Percentiles rank a stretch among this genome's conserved stretches.
phyloP scores from a whole-genome alignment of 2,888 invertebrate genomes.

The Malthinus seriepunctatus region DNA sequence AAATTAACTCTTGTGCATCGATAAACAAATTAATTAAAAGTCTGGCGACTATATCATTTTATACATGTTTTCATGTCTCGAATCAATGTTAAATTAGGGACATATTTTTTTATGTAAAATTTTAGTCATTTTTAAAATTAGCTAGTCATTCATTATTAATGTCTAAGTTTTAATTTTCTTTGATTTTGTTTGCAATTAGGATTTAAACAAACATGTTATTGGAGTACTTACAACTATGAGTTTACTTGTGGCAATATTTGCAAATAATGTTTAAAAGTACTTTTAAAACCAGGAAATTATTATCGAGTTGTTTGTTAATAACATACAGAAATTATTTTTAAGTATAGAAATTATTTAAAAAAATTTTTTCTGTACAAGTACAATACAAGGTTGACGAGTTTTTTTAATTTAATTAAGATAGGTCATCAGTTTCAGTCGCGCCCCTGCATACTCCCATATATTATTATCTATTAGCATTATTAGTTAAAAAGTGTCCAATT shows the following conservation, averaged over 20 bases:
- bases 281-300: conserved; percentile 6
- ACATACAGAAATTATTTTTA: background rate
- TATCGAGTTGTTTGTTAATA: background rate
- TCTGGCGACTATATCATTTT: background rate
- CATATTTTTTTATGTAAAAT: background rate
- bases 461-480: background rate
- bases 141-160: background rate
- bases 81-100: background rate
- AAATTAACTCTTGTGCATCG: background rate
- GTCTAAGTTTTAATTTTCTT: background rate
- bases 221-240: background rate
- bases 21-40: background rate
- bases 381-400: background rate
- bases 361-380: background rate
- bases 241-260: conserved; percentile 3
- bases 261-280: conserved; percentile 1
- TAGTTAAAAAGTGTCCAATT: background rate
- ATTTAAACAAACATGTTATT: background rate
- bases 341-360: background rate
- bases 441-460: conserved; percentile 2
- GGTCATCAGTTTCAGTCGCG: background rate
- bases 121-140: conserved; percentile 4
- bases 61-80: background rate
- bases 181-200: background rate
- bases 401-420: background rate